Conservation (phyloP, 2,888 invertebrate genomes). For the Parnassius smintheus region DNA sequence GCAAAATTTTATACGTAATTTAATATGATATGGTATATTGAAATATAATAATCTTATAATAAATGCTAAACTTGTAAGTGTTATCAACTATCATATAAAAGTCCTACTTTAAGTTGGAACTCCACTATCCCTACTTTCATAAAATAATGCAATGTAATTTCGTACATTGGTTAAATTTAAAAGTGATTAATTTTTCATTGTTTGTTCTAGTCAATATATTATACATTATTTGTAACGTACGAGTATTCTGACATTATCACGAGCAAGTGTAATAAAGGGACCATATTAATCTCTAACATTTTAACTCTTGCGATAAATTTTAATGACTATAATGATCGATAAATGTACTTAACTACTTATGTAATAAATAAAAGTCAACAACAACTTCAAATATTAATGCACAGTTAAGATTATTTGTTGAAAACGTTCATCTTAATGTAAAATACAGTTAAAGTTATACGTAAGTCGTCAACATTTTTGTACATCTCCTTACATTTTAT, state of each 20-base stretch:
- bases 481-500: background rate
- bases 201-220: slow-evolving; percentile 23
- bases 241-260: background rate
- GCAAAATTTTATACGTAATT: slow-evolving; percentile 6
- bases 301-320: slow-evolving; percentile 16
- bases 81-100: no score
- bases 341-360: background rate
- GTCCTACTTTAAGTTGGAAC: no score
- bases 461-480: slow-evolving; percentile 9
- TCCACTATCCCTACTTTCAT: no score
- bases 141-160: no score
- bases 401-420: slow-evolving; percentile 25
- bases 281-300: slow-evolving; percentile 27
- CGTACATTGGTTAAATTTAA: background rate
- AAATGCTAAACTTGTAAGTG: no score
- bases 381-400: slow-evolving; percentile 5
- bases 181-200: slow-evolving; percentile 5
- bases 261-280: slow-evolving; percentile 29
- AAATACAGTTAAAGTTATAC: slow-evolving; percentile 8
- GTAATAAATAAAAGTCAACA: background rate
- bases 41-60: no score
- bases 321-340: background rate
- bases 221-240: slow-evolving; percentile 3
- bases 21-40: background rate
- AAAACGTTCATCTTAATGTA: slow-evolving; percentile 22